A percentile compares a stretch with the other conserved stretches of the same genome.
Conservation (phyloP, 2,888 invertebrate genomes). For the Spialia ferax region DNA sequence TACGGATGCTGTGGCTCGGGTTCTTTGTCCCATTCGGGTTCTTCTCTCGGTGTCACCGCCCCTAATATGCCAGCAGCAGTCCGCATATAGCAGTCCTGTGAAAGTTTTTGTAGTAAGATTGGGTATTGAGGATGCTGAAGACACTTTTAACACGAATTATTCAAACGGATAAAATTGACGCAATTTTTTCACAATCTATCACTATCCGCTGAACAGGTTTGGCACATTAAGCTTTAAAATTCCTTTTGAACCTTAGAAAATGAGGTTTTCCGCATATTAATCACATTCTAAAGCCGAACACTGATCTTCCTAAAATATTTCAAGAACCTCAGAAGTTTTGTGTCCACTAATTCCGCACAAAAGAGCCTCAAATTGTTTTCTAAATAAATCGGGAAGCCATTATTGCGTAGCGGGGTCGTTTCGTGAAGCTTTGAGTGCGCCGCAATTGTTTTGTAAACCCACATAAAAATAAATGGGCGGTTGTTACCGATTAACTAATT, state of each 20-base stretch:
- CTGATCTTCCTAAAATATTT: not conserved
- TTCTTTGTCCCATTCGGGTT: too few species aligned
- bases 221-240: constrained; percentile 2
- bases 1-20: too few species aligned
- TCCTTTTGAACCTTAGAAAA: constrained; percentile 21
- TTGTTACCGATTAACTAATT: not conserved
- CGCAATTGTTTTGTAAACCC: not conserved
- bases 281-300: constrained; percentile 18
- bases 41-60: too few species aligned
- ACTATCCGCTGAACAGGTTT: constrained; percentile 12
- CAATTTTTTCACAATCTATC: constrained; percentile 17
- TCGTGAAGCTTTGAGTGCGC: not conserved
- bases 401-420: constrained; percentile 8
- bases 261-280: constrained; percentile 31
- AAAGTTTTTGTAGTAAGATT: too few species aligned
- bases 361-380: constrained; percentile 9
- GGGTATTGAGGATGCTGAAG: too few species aligned
- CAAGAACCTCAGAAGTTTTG: constrained; percentile 12
- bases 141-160: too few species aligned
- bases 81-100: too few species aligned
- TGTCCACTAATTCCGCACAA: constrained; percentile 2
- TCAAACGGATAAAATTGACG: too few species aligned
- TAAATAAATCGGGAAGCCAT: constrained; percentile 19
- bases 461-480: constrained; percentile 13
- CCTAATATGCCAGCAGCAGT: too few species aligned